These are phyloP conservation scores for Onthophagus sagittarius DNA, from an alignment of 2,888 invertebrate genomes.

Conservation along the genomic window DNA sequence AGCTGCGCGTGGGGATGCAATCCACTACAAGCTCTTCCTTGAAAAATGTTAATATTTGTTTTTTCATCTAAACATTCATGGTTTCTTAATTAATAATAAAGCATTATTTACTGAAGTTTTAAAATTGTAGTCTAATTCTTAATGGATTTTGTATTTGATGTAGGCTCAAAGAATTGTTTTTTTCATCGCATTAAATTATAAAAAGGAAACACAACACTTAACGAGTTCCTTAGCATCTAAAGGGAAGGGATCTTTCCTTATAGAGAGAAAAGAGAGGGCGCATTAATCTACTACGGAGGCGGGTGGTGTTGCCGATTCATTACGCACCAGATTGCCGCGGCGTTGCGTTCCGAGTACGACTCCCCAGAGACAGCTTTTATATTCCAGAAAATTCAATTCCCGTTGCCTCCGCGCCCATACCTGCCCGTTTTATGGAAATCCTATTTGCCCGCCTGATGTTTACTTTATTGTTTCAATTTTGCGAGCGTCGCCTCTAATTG, in stretches of 20 bases:
- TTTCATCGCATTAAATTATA: neutral
- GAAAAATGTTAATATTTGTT: no score
- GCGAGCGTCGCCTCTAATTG: neutral
- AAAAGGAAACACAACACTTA: neutral
- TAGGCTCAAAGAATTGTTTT: neutral
- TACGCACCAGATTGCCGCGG: conserved; percentile 6
- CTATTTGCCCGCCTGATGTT: neutral
- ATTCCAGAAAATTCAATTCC: conserved; percentile 9
- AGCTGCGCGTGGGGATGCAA: no score
- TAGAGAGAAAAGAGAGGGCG: neutral
- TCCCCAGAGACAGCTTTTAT: conserved; percentile 6
- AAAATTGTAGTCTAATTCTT: no score
- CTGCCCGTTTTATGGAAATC: conserved; percentile 9
- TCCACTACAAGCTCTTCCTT: no score
- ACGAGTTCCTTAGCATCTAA: neutral
- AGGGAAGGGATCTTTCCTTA: neutral
- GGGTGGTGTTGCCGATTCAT: conserved; percentile 11
- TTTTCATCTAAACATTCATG: no score
- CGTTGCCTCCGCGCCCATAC: neutral
- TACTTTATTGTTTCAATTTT: conserved; percentile 11
- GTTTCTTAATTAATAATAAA: no score
- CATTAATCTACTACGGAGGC: conserved; percentile 3
- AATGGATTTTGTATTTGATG: no score
- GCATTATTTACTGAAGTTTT: no score
- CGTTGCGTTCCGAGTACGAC: neutral